Base-by-base conservation (phyloP, 2,888 invertebrate species). In the Adineta ricciae region DNA sequence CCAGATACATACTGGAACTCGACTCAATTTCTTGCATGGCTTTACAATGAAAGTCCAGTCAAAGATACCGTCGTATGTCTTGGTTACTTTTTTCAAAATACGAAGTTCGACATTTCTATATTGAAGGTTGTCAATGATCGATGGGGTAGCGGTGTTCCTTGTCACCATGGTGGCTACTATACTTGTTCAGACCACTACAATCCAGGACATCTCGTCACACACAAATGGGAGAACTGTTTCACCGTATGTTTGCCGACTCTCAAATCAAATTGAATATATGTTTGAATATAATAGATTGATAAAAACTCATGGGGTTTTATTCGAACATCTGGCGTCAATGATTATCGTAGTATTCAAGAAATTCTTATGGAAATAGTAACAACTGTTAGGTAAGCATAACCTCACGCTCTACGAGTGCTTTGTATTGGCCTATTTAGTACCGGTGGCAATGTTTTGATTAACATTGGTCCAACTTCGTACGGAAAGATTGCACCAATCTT, bases 151-250 rank as follows among this genome's bases (percentile, higher is more conserved):
- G 94, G 93, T 19, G 94, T 93, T 4, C 91, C 93, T 9, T 96
- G 97, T 87, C 92, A 93, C 87, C 97, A 97, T 91, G 97, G 97
- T 4, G 96, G 94, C 88, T 95, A 94, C 89, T 94, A 93, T 87
- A 96, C 95, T 49, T 96, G 96, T 89, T 90, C 92, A 8, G 97
- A 97, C 91, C 93, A 94, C 88, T 95, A 92, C 88, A 94, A 94
- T 91, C 94, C 94, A 88, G 94, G 94, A 92, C 90, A 88, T 83
- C 50, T 86, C n/a, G 88, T 89, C 87, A 88, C 88, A 36, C 95
- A 95, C 88, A 98, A 98, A 91, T 98, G 96, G 96, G 97, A 97
- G 91, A 97, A 97, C 90, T 94, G 94, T 38, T 94, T 97, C 92
- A 96, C 97, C 2, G 73, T 73, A 24, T 36, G 36, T 46, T n/a